A percentile compares a stretch with the other conserved stretches of the same genome.
Evolutionary conservation across 2,888 invertebrate species (phyloP).

Genomic region (Chelonus formosanus): DNA sequence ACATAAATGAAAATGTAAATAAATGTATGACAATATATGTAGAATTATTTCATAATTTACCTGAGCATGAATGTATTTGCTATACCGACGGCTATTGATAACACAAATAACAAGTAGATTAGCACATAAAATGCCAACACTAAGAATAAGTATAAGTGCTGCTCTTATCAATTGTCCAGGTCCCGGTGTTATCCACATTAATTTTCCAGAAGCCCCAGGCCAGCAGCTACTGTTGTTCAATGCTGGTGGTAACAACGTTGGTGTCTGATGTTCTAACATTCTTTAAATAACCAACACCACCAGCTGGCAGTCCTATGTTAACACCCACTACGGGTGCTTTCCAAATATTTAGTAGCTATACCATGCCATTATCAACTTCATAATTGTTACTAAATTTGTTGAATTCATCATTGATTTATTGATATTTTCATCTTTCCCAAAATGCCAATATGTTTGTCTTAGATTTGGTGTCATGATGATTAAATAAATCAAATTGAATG

Average conservation of each 20-base stretch:
- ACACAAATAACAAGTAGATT: constrained; percentile 84
- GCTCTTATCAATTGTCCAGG: constrained; percentile 81
- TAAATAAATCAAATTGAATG: too few species aligned
- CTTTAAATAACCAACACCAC: constrained; percentile 47
- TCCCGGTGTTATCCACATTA: constrained; percentile 69
- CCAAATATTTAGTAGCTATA: too few species aligned
- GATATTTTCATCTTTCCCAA: too few species aligned
- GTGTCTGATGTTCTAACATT: constrained; percentile 75
- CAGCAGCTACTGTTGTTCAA: constrained; percentile 86
- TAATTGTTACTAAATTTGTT: too few species aligned
- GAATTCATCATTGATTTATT: too few species aligned
- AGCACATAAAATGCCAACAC: constrained; percentile 81
- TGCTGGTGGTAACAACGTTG: constrained; percentile 80
- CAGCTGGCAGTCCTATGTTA: neutral
- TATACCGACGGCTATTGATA: constrained; percentile 83
- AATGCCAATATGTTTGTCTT: too few species aligned
- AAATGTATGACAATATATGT: too few species aligned
- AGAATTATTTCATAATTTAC: constrained; percentile 65
- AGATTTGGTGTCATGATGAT: too few species aligned
- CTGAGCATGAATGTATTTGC: constrained; percentile 88
- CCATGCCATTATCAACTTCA: too few species aligned
- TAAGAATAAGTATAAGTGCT: constrained; percentile 78
- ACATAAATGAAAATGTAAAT: too few species aligned
- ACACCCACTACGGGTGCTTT: neutral
- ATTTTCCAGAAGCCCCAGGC: constrained; percentile 68